Evolutionary conservation across 2,797 vertebrate species (phyloP), one percentile per base, ranked within the genome.

Genomic region (Salmo trutta): DNA sequence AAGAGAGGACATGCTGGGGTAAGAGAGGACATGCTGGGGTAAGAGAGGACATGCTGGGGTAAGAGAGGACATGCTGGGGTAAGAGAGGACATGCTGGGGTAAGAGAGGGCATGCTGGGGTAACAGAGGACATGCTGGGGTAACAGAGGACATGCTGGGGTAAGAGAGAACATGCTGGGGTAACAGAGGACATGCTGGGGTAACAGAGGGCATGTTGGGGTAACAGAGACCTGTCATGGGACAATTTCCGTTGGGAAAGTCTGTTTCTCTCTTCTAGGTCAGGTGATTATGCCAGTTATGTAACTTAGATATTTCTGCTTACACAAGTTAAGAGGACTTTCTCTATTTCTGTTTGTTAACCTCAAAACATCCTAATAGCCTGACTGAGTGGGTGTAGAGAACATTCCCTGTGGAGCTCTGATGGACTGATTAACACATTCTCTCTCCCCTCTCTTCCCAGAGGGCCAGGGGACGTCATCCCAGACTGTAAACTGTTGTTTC

Each of bases 401-500:
- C 41, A 51, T 19, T 19, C 21, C 15, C 62, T 24, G 19, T 76
- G 1, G 16, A 17, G 53, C 64, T 75, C 72, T 15, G 52, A 5
- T 66, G 62, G 16, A 19, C 16, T 75, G 10, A 31, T 5, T 7
- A 41, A 71, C 19, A 8, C 21, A 12, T 16, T 53, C 3, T 74
- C 53, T 75, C 75, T 75, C n/a, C 1, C 62, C 68, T 59, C 52
- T 77, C 74, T 75, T 76, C n/a, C 52, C 90, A 99, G 98, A 82
- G 96, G 95, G 80, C 93, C 96, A 24, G 96, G 94, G 88, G 96
- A 99, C 86, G 91, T 94, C 78, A 96, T 99, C 77, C 95, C 93
- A 82, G 98, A 99, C 85, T 99, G 97, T 91, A 98, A 96, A 88
- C 93, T 99, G 87, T 88, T 95, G 79, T 99, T 97, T 90, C 85